Conservation (phyloP, 1,140 invertebrate species). For the Tetramorium parvispinum region DNA sequence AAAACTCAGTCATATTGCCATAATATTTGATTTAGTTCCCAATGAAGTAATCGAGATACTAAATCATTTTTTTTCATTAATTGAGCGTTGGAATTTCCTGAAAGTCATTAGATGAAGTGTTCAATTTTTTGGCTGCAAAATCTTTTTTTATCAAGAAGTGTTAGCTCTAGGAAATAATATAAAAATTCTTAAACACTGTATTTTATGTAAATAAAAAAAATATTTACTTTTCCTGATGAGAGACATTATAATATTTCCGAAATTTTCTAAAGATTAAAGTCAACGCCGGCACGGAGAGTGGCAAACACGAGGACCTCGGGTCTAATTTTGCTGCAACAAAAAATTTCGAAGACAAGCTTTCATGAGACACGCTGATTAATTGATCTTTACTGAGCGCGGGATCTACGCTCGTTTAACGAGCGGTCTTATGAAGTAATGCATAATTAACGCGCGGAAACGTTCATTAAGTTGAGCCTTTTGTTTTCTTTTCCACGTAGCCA, state of each 20-base stretch:
- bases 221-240: not conserved
- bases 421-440: conserved; percentile 55
- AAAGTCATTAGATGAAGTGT: no score
- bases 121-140: no score
- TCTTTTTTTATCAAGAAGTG: no score
- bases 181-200: not conserved
- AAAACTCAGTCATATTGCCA: no score
- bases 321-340: not conserved
- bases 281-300: not conserved
- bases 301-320: not conserved
- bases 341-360: not conserved
- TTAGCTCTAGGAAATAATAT: not conserved
- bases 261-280: not conserved
- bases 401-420: not conserved
- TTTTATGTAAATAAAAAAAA: not conserved
- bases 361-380: not conserved
- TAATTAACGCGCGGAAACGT: conserved; percentile 22
- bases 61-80: no score
- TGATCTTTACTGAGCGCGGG: not conserved
- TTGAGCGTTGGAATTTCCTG: no score
- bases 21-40: no score
- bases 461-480: conserved; percentile 15
- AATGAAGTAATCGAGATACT: no score
- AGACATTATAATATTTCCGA: not conserved
- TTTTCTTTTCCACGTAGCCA: conserved; percentile 84